phyloP scores from a whole-genome alignment of 2,113 vertebrate species.

The Promerops cafer region DNA sequence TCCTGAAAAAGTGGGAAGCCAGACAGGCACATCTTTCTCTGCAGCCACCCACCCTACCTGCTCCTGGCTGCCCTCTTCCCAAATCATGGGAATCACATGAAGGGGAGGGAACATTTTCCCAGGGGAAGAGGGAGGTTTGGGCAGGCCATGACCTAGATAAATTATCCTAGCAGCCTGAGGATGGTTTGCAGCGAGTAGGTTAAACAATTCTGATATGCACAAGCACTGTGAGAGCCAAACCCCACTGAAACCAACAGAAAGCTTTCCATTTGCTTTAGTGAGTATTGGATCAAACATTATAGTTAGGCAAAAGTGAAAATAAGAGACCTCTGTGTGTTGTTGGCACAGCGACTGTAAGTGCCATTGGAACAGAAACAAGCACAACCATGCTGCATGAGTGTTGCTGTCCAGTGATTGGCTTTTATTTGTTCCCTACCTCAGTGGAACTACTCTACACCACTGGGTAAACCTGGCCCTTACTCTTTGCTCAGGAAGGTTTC shows the following conservation, averaged over 20 bases:
- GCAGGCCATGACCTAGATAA: neutral
- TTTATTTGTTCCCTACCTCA: neutral
- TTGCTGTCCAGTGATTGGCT: neutral
- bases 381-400: accelerated
- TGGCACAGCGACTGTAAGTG: neutral
- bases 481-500: neutral
- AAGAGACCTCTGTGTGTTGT: neutral
- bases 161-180: neutral
- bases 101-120: neutral
- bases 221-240: neutral
- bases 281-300: neutral
- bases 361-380: neutral
- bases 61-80: neutral
- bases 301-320: neutral
- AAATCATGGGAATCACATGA: neutral
- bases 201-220: neutral
- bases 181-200: neutral
- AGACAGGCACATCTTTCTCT: neutral
- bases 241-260: neutral
- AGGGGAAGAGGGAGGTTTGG: neutral
- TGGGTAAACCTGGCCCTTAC: neutral
- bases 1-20: neutral
- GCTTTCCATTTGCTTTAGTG: neutral
- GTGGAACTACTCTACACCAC: neutral
- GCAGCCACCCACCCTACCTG: neutral